These are phyloP conservation scores for Ianthella basta DNA, from an alignment of 37 sponge, comb jelly and placozoan species.

Conservation along the genomic window DNA sequence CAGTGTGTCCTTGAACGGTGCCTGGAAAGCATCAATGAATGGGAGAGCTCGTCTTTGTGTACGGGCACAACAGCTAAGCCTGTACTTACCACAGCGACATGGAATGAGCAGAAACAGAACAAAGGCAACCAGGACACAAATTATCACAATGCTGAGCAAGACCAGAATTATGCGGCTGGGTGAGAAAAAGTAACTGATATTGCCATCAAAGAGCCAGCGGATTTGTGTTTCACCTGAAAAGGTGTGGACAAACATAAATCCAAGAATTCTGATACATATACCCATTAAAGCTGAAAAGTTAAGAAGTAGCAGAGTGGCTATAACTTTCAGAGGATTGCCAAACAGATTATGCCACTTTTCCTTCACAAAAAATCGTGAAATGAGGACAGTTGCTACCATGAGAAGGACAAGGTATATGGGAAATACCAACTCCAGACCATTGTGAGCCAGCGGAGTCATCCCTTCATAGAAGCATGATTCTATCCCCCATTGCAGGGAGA, in stretches of 20 bases:
- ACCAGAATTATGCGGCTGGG: background rate
- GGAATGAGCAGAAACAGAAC: constrained; percentile 35
- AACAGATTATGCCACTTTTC: background rate
- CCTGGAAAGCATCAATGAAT: background rate
- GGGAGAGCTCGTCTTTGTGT: background rate
- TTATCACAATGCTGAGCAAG: background rate
- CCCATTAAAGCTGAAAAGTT: constrained; percentile 31
- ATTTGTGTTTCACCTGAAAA: background rate
- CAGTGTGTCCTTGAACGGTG: background rate
- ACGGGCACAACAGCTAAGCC: background rate
- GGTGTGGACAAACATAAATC: background rate
- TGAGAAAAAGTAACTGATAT: constrained; percentile 26
- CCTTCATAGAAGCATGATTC: constrained; percentile 49
- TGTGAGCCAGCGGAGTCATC: constrained; percentile 38
- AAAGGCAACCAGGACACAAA: constrained; percentile 11
- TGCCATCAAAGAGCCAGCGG: constrained; percentile 56
- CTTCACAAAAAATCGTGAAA: background rate
- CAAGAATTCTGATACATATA: constrained; percentile 38
- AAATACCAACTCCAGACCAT: constrained; percentile 44
- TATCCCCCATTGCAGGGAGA: constrained; percentile 47
- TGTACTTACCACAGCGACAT: background rate
- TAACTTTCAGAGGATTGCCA: constrained; percentile 27
- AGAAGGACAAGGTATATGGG: constrained; percentile 54
- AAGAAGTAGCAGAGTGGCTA: constrained; percentile 46
- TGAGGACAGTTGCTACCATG: constrained; percentile 8